Base-by-base conservation (phyloP, 2,888 invertebrate species). In the Xylophagus ater region DNA sequence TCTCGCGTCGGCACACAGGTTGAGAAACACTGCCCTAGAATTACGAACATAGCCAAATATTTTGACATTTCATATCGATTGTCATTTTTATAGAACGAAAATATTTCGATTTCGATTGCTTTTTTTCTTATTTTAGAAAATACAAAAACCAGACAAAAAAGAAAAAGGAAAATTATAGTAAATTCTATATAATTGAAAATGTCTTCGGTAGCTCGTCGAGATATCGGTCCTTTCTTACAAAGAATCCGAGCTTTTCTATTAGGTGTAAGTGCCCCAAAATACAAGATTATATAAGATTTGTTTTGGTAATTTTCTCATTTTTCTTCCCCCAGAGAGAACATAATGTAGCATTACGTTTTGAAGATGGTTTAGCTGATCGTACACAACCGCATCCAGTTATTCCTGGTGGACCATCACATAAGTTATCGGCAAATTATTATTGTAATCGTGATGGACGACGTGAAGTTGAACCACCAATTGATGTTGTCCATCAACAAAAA, bases 351-450 rank as follows among this genome's bases (percentile, higher is more conserved):
- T 55, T 84, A 31, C 72, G 88, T 49, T 86, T 77, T 54, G 74
- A 76, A 47, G 75, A 81, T 23, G 60, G 68, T 3, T 8, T 84
- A 25, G 67, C 85, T 3, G 67, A 75, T 8, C 78, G 93, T 52
- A 81, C 81, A 37, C 89, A 86, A 57, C 88, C 88, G 17, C 80
- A 69, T 12, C 93, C 92, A 31, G 62, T 71, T 39, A 60, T 92
- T 35, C 94, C 88, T 14, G 84, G 77, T 45, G 94, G 92, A 8
- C 80, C 84, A 2, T 70, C 81, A 20, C 84, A 87, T 62, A 75
- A 71, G 59, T 66, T 86, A 43, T 74, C 81, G 10, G 76, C 73
- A 32, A 90, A 93, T 62, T 89, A 90, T 60, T 94, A 96, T 56
- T 82, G 70, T 55, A 63, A 70, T 0, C 73, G 93, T 41, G 94